These are phyloP conservation scores for Eulemur albifrons DNA, from an alignment of 2,797 vertebrate genomes.

Conservation along the genomic window DNA sequence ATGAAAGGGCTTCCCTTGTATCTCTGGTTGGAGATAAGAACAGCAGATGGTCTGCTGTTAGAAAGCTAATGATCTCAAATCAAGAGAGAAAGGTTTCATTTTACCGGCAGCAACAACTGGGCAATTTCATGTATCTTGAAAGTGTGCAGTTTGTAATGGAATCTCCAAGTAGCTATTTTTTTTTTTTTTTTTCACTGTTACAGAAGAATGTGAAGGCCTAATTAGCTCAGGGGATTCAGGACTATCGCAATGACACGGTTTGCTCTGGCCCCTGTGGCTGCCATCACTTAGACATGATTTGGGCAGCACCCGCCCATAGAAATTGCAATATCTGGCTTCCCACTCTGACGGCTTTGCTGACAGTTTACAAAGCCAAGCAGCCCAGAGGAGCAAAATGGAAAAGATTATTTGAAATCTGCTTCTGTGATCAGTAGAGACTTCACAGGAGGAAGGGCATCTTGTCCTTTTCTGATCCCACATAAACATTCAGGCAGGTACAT, in stretches of 20 bases:
- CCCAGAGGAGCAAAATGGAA: slow-evolving; percentile 36
- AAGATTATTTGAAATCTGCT: slow-evolving; percentile 58
- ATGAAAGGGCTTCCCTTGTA: background rate
- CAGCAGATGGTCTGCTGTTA: background rate
- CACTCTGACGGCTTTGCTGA: slow-evolving; percentile 1
- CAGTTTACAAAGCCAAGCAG: slow-evolving; percentile 53
- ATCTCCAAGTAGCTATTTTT: slow-evolving; percentile 13
- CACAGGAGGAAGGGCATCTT: slow-evolving; percentile 41
- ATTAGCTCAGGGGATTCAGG: slow-evolving; percentile 14
- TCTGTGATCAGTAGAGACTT: slow-evolving; percentile 49
- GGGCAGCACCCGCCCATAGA: background rate
- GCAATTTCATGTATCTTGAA: background rate
- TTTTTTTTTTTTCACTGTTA: background rate
- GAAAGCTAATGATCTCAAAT: slow-evolving; percentile 48
- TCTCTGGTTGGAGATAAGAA: slow-evolving; percentile 25
- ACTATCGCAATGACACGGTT: background rate
- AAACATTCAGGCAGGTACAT: background rate
- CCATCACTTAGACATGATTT: background rate
- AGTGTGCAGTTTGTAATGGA: slow-evolving; percentile 6
- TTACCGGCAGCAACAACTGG: background rate
- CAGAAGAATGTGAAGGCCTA: background rate
- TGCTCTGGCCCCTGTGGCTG: background rate
- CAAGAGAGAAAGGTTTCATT: slow-evolving; percentile 43
- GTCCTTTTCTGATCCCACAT: slow-evolving; percentile 23
- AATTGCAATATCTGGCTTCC: background rate